Conservation (phyloP, 2,888 invertebrate species). For the Pristionchus japonicus region DNA sequence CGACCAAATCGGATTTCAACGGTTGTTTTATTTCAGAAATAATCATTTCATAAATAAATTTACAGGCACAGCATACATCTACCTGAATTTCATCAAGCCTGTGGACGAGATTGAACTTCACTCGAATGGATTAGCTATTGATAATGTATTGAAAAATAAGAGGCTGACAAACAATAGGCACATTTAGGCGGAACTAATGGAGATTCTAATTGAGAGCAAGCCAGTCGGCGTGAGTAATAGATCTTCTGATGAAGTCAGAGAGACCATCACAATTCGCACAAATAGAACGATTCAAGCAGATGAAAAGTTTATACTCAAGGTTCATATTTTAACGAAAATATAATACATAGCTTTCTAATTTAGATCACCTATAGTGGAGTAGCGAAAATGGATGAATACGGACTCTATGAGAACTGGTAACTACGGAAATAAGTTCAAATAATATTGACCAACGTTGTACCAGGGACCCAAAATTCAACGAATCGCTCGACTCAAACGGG, state of each 20-base stretch:
- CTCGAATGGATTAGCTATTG: neutral
- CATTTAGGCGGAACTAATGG: too few species aligned
- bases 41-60: neutral
- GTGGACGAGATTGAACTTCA: neutral
- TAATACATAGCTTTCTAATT: too few species aligned
- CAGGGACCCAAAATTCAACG: neutral
- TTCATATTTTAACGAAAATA: neutral
- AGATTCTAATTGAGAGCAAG: too few species aligned
- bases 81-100: neutral
- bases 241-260: neutral
- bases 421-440: too few species aligned
- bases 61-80: neutral
- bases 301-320: neutral
- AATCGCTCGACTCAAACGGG: neutral
- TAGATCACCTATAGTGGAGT: neutral
- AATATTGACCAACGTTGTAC: neutral
- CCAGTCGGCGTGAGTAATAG: neutral
- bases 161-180: too few species aligned
- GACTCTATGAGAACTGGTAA: neutral
- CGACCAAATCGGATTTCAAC: neutral
- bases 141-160: too few species aligned
- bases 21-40: neutral
- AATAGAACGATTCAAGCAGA: neutral
- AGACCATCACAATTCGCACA: neutral
- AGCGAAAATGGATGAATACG: neutral